Base-by-base conservation (phyloP, 64 coral and sea anemone species). In the Montipora cactus region DNA sequence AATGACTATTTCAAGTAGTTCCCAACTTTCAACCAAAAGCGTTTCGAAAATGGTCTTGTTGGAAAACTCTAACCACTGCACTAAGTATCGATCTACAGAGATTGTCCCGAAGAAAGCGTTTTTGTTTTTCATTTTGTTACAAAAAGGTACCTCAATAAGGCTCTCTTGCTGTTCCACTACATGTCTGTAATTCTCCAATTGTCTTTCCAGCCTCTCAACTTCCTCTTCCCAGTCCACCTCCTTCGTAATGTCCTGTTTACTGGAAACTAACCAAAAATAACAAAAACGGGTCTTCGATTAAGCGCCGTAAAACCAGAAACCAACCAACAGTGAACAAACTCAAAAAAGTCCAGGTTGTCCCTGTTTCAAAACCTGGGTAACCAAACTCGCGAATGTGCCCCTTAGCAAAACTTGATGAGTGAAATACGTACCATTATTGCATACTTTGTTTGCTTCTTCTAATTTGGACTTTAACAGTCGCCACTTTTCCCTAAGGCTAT, bases 131-230 rank as follows among this genome's bases (percentile, higher is more conserved):
- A 76, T 46, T 76, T 76, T 44, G 10, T 50, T 78, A 48, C 15
- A 87, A 47, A 2, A 45, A 46, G 18, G 5, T 70, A 93, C 92
- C 84, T 93, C 76, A 19, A 93, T 93, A 8, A 93, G 76, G 48
- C 64, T 67, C 80, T 93, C 84, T 62, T 93, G 92, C n/a, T 88
- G 92, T 67, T 81, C 83, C 15, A 93, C 92, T 51, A 93, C 87
- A 75, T 93, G 92, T 59, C 92, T 77, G 69, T 93, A 93, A 28
- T 93, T 88, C 51, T 93, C 92, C 11, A 93, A 46, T 44, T 93
- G 92, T 20, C 67, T 79, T 80, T 79, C 67, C 16, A 93, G 48
- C 49, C 87, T 79, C 7, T 55, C 28, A 44, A 93, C 25, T 80
- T 87, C 85, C 44, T 93, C 92, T 55, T 22, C 61, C 49, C 67